Base-by-base conservation (phyloP, 2,113 vertebrate species). In the pig (Sus scrofa) region DNA sequence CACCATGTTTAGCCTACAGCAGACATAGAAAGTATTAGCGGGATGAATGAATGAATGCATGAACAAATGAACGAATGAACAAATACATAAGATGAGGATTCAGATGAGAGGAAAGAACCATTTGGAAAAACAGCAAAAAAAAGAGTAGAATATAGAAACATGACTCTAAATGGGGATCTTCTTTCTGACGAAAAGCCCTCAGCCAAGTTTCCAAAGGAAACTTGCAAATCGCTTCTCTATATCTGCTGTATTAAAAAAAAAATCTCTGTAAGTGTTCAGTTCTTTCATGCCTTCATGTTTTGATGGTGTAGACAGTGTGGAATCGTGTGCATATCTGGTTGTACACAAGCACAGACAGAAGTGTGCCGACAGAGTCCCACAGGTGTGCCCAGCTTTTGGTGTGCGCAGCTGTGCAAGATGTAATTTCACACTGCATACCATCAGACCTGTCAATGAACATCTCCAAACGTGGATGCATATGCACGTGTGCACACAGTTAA, bases 151-250 rank as follows among this genome's bases (percentile, higher is more conserved):
- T 63, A 82, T 1, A 86, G 63, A 90, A 86, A 71, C 11, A 32
- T 74, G 26, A 2, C 67, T 96, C 70, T 92, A 93, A 93, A 71
- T 60, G 54, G 70, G 63, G 15, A 89, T 93, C 63, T 78, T 89
- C 20, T 90, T 78, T 89, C 20, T 90, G 74, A 84, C 7, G 62
- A 86, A 83, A 96, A 89, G 63, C 27, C 86, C 30, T 91, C 39
- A 30, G 77, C 71, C 78, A 95, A 85, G 14, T 86, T 96, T 91
- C 83, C 86, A 89, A 83, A 93, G 63, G 70, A 95, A 96, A 83
- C 77, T 39, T 89, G 54, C 52, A 89, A 89, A 79, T 39, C 26
- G 0, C 5, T 77, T 95, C 27, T 60, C 62, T 52, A 67, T n/a
- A 52, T 58, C 54, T 91, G 75, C 30, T 54, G 74, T 39, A 74